phyloP scores from a whole-genome alignment of 2,113 vertebrate species.

The Larimichthys polyactis region DNA sequence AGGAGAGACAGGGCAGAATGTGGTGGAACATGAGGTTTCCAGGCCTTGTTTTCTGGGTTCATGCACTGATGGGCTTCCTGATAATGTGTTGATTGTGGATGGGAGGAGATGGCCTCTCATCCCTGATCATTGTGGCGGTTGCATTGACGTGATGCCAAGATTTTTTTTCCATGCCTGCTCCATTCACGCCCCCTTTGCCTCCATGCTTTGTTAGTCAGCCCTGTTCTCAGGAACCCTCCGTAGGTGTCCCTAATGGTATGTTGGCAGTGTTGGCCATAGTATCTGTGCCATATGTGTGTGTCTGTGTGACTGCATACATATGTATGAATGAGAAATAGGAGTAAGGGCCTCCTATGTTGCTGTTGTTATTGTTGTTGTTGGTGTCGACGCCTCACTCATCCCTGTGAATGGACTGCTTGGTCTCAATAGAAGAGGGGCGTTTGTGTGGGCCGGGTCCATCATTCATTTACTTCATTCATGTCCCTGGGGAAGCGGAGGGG shows the following conservation, averaged over 20 bases:
- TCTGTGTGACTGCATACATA: conserved; percentile 71
- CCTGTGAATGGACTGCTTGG: conserved; percentile 77
- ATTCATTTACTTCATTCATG: conserved; percentile 82
- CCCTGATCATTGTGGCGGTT: conserved; percentile 70
- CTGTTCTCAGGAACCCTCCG: conserved; percentile 82
- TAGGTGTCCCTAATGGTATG: conserved; percentile 79
- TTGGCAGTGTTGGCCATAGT: conserved; percentile 69
- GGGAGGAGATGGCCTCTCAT: conserved; percentile 75
- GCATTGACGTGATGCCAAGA: conserved; percentile 81
- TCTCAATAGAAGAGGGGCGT: conserved; percentile 78
- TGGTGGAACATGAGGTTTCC: conserved; percentile 65
- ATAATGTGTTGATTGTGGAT: conserved; percentile 73
- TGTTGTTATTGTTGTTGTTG: conserved; percentile 82
- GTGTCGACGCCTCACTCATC: conserved; percentile 83
- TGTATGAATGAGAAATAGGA: conserved; percentile 75
- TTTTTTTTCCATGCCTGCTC: conserved; percentile 59
- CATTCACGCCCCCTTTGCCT: conserved; percentile 73
- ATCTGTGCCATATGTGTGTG: conserved; percentile 72
- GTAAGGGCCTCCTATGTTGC: conserved; percentile 76
- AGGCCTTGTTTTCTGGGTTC: conserved; percentile 69
- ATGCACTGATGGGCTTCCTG: conserved; percentile 71
- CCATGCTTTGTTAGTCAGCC: conserved; percentile 71
- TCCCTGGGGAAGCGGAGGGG: conserved; percentile 70
- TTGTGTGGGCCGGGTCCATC: conserved; percentile 79
- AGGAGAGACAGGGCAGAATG: conserved; percentile 46